These are phyloP conservation scores for Microhierax caerulescens DNA, from an alignment of 2,797 vertebrate genomes.

Conservation along the genomic window DNA sequence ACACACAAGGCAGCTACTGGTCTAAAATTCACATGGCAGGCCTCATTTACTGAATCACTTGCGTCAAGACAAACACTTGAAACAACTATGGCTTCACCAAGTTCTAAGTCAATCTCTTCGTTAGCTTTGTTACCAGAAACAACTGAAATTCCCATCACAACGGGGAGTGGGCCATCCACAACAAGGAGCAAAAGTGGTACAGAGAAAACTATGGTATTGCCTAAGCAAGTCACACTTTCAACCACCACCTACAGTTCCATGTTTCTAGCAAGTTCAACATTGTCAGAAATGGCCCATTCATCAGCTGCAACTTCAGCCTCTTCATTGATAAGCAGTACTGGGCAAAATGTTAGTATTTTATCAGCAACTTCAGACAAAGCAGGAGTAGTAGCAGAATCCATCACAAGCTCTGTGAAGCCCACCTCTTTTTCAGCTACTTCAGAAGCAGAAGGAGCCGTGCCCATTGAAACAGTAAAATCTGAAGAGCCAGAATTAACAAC, in stretches of 20 bases:
- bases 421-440: background rate
- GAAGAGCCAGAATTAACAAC: background rate
- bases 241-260: background rate
- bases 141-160: background rate
- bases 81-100: background rate
- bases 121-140: background rate
- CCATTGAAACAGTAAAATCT: background rate
- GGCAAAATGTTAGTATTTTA: background rate
- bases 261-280: background rate
- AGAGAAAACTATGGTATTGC: constrained; percentile 12
- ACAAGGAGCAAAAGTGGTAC: background rate
- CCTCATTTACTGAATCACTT: background rate
- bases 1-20: background rate
- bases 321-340: background rate
- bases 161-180: background rate
- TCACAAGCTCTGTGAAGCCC: background rate
- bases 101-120: background rate
- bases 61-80: background rate
- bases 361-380: background rate
- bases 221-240: constrained; percentile 42
- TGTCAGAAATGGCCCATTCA: background rate
- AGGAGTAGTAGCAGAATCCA: background rate
- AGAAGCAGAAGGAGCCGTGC: background rate
- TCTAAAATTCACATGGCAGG: background rate
- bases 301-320: background rate